Evolutionary conservation across 2,113 vertebrate species (phyloP).

Genomic region (Eidolon helvum): DNA sequence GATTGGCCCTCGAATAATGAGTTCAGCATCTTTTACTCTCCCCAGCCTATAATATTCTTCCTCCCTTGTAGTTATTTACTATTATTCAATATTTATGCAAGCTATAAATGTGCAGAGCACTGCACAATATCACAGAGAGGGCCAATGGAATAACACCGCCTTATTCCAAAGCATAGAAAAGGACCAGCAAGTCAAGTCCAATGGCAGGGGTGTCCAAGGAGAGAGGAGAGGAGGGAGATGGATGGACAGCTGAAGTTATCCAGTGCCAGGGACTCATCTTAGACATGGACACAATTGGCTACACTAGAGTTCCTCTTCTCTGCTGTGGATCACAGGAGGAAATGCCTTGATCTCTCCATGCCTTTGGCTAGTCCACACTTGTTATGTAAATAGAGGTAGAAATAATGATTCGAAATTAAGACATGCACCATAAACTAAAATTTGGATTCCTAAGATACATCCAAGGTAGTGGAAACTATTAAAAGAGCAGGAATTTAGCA

Average conservation of each 20-base stretch:
- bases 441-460: background rate
- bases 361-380: constrained; percentile 41
- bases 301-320: background rate
- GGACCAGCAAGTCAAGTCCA: constrained; percentile 32
- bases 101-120: constrained; percentile 65
- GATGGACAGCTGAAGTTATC: background rate
- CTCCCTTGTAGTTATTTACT: constrained; percentile 76
- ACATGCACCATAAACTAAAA: constrained; percentile 59
- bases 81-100: constrained; percentile 72
- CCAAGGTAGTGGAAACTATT: background rate
- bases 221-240: background rate
- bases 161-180: constrained; percentile 30
- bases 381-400: constrained; percentile 64
- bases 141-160: constrained; percentile 42
- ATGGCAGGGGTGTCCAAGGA: background rate
- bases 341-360: constrained; percentile 22
- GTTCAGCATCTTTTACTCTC: constrained; percentile 75
- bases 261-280: background rate
- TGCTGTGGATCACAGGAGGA: background rate
- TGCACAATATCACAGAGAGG: constrained; percentile 55
- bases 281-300: background rate
- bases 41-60: constrained; percentile 74
- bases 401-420: background rate
- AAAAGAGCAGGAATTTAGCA: constrained; percentile 12
- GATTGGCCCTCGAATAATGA: constrained; percentile 68